These are phyloP conservation scores for Euphysa ruthae DNA, from an alignment of 30 jellyfish, hydroid and myxozoan species.

Conservation along the genomic window DNA sequence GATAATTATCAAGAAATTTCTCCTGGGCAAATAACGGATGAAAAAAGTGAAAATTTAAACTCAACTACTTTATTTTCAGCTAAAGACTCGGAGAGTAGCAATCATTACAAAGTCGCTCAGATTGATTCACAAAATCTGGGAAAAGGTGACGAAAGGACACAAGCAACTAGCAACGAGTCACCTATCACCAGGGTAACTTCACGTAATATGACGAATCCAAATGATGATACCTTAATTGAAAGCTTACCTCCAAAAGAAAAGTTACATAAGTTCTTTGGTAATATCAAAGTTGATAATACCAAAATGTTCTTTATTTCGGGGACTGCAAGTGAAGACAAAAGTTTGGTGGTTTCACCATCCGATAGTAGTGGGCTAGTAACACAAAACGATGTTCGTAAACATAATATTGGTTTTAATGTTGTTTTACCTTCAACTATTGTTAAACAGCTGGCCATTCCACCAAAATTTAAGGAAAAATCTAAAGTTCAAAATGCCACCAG, in stretches of 20 bases:
- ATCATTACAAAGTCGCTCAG: neutral
- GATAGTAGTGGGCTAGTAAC: slow-evolving; percentile 13
- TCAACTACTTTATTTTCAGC: neutral
- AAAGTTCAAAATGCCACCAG: slow-evolving; percentile 31
- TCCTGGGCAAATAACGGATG: neutral
- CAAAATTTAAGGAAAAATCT: slow-evolving; percentile 31
- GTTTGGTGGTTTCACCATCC: slow-evolving; percentile 1
- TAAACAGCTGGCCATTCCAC: slow-evolving; percentile 70
- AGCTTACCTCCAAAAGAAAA: slow-evolving; percentile 58
- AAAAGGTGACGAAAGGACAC: slow-evolving; percentile 40
- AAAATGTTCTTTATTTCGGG: slow-evolving; percentile 57
- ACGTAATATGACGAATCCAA: slow-evolving; percentile 23
- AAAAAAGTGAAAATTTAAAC: neutral
- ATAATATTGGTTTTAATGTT: slow-evolving; percentile 81
- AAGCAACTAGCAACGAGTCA: slow-evolving; percentile 94
- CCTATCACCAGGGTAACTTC: slow-evolving; percentile 24
- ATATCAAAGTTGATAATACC: slow-evolving; percentile 55
- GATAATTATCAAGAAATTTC: slow-evolving; percentile 1
- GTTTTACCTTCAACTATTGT: slow-evolving; percentile 58
- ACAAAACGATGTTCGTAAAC: slow-evolving; percentile 71
- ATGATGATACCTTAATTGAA: slow-evolving; percentile 46
- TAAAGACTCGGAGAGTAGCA: neutral
- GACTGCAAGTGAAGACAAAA: slow-evolving; percentile 62
- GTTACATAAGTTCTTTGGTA: slow-evolving; percentile 76
- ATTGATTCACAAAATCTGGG: neutral